A percentile compares a stretch with the other conserved stretches of the same genome.
phyloP scores from a whole-genome alignment of 2,888 invertebrate species.

The Seira sanloemensis region DNA sequence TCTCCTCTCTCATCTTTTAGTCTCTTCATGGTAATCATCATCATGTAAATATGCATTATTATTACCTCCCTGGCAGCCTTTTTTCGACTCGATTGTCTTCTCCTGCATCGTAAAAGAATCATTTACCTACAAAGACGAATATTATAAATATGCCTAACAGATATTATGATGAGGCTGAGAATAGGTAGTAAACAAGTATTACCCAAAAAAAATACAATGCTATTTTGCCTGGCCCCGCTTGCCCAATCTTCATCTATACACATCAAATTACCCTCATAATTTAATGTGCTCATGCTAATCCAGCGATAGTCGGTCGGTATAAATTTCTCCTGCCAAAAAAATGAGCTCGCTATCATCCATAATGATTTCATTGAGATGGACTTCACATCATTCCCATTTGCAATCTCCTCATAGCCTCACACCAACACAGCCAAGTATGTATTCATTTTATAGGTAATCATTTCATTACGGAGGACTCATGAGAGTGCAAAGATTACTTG shows the following conservation, averaged over 20 bases:
- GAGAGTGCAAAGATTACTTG: too few species aligned
- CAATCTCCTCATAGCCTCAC: background rate
- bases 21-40: background rate
- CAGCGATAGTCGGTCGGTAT: conserved; percentile 35
- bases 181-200: too few species aligned
- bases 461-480: background rate
- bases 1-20: background rate
- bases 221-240: conserved; percentile 12
- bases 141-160: too few species aligned
- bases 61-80: conserved; percentile 8
- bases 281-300: conserved; percentile 54
- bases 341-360: background rate
- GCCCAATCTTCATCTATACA: too few species aligned
- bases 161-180: too few species aligned
- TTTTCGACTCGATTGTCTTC: background rate
- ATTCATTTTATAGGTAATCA: conserved; percentile 11
- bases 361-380: background rate
- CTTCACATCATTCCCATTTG: conserved; percentile 7
- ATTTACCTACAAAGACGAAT: conserved; percentile 61
- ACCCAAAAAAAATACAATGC: too few species aligned
- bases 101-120: conserved; percentile 40
- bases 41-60: conserved; percentile 13
- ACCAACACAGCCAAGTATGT: background rate
- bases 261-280: conserved; percentile 39
- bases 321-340: background rate